Percentiles rank a stretch among this genome's conserved stretches.
These are phyloP conservation scores for Calypte anna DNA, from an alignment of 2,113 vertebrate genomes.

Conservation along the genomic window DNA sequence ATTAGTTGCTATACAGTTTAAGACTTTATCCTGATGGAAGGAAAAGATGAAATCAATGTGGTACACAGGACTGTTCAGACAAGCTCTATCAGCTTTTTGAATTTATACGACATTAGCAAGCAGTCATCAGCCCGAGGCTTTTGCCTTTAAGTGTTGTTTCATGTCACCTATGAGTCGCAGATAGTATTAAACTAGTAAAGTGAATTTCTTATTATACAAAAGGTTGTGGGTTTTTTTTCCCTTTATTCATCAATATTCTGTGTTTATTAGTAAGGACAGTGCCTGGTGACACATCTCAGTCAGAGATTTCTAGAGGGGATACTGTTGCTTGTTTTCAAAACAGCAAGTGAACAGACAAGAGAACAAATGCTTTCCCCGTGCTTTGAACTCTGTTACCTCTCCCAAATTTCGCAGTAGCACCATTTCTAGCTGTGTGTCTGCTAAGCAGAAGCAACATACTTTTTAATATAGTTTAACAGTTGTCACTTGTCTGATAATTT, in stretches of 20 bases:
- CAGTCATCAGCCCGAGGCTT: not conserved
- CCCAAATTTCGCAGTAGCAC: conserved; percentile 22
- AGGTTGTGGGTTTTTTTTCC: conserved; percentile 6
- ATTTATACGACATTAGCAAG: not conserved
- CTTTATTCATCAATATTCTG: conserved; percentile 44
- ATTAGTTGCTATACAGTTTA: not conserved
- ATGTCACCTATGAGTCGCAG: not conserved
- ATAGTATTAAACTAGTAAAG: not conserved
- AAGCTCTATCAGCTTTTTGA: not conserved
- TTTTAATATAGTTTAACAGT: conserved; percentile 41
- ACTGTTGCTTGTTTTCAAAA: conserved; percentile 47
- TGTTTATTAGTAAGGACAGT: conserved; percentile 56
- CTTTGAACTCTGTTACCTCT: conserved; percentile 23
- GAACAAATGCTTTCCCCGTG: conserved; percentile 56
- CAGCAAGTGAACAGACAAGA: conserved; percentile 49
- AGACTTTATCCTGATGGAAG: not conserved
- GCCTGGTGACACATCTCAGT: conserved; percentile 57
- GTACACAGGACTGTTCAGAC: not conserved
- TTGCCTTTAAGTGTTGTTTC: not conserved
- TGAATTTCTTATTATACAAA: not conserved
- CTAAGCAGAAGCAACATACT: conserved; percentile 33
- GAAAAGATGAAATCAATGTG: not conserved
- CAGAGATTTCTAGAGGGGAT: conserved; percentile 53
- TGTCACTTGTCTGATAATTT: conserved; percentile 65
- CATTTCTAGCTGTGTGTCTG: conserved; percentile 37